A percentile compares a stretch with the other conserved stretches of the same genome.
Evolutionary conservation across 2,888 invertebrate genomes (phyloP).

Genomic region (Cyclophora albipunctata): DNA sequence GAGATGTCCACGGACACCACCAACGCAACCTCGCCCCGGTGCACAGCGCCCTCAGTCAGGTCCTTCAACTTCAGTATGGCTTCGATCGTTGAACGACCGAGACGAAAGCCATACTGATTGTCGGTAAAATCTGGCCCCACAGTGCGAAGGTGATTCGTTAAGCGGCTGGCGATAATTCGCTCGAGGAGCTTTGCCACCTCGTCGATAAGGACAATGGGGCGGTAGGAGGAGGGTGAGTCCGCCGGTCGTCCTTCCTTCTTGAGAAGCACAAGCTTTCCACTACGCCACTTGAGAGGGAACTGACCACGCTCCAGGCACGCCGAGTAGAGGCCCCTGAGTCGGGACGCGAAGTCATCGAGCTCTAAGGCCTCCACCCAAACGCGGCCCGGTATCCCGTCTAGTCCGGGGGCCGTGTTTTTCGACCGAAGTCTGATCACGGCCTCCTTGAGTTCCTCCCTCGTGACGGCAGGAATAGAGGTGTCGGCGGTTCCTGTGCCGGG

Average conservation of each 20-base stretch:
- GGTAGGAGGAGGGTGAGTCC: neutral
- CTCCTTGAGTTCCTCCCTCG: too few relatives aligned
- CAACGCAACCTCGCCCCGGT: too few relatives aligned
- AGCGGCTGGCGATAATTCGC: conserved; percentile 1
- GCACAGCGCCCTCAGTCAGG: too few relatives aligned
- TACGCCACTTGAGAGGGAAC: neutral
- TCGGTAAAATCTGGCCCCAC: conserved; percentile 9
- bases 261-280: neutral
- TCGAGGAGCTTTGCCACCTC: neutral
- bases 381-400: neutral
- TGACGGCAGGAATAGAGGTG: too few relatives aligned
- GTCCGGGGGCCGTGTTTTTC: neutral
- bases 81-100: conserved; percentile 3
- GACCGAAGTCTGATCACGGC: neutral
- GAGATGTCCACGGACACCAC: neutral
- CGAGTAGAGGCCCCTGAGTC: neutral
- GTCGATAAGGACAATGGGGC: neutral
- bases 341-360: neutral
- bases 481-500: too few relatives aligned
- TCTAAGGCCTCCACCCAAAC: neutral
- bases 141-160: conserved; percentile 2
- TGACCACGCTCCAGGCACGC: neutral
- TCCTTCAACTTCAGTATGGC: conserved; percentile 2
- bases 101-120: conserved; percentile 8
- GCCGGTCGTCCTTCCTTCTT: neutral